Percentiles rank a stretch among this genome's conserved stretches.
Conservation (phyloP, 2,113 vertebrate genomes). For the Dermatemys mawii region DNA sequence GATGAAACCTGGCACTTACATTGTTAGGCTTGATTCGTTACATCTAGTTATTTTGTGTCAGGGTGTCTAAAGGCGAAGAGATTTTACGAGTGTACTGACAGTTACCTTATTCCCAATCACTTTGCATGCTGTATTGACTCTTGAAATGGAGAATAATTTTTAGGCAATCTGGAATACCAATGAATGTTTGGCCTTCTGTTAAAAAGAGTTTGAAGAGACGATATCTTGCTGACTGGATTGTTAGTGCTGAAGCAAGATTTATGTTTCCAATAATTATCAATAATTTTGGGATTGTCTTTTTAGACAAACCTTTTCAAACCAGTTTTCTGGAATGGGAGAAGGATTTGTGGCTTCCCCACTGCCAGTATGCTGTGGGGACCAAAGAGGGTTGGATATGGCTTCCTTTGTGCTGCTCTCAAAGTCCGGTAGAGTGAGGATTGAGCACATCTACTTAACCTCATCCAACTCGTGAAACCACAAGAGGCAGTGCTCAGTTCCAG, state of each 20-base stretch:
- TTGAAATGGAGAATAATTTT: background rate
- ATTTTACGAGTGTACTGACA: background rate
- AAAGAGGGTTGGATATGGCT: background rate
- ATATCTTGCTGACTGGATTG: background rate
- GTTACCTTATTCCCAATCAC: background rate
- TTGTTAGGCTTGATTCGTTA: background rate
- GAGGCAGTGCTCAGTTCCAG: fast-evolving
- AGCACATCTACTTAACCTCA: fast-evolving
- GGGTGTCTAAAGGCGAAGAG: background rate
- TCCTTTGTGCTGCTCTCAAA: background rate
- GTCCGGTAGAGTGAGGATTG: background rate
- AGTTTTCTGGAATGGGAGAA: background rate
- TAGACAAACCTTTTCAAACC: background rate
- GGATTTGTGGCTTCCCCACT: background rate
- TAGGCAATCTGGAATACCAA: background rate
- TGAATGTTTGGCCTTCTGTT: background rate
- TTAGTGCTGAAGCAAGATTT: background rate
- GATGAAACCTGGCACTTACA: background rate
- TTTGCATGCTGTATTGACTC: background rate
- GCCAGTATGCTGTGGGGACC: too few relatives aligned
- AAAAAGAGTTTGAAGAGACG: background rate
- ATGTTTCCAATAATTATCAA: background rate
- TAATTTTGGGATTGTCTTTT: background rate
- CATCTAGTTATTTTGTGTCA: fast-evolving
- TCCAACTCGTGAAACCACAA: fast-evolving